These are phyloP conservation scores for Columba janthina DNA, from an alignment of 2,113 vertebrate species.

Conservation along the genomic window DNA sequence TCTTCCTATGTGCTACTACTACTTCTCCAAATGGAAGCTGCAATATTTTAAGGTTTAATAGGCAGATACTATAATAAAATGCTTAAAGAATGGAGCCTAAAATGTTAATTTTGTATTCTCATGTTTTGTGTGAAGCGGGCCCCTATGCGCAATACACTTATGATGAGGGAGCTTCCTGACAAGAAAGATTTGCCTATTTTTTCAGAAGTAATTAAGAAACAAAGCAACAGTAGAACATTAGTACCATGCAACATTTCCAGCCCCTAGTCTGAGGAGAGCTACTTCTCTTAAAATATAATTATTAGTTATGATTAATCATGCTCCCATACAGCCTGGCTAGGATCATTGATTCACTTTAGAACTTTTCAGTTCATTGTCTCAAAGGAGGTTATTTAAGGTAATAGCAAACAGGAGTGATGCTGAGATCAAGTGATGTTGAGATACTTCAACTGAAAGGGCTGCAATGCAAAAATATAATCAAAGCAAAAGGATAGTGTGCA, in stretches of 20 bases:
- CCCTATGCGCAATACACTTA: neutral
- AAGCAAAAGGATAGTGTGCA: neutral
- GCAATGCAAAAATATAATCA: neutral
- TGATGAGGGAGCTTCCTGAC: neutral
- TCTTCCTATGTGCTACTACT: neutral
- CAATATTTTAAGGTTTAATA: conserved; percentile 1
- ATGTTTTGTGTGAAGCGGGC: neutral
- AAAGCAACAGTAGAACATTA: neutral
- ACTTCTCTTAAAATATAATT: neutral
- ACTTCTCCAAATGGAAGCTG: neutral
- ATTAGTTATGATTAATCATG: conserved; percentile 14
- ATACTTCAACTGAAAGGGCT: neutral
- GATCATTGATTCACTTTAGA: neutral
- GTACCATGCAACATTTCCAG: neutral
- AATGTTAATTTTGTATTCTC: neutral
- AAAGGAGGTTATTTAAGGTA: conserved; percentile 4
- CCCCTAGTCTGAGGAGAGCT: neutral
- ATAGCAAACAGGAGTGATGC: neutral
- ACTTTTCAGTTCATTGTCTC: neutral
- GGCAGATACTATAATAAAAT: neutral
- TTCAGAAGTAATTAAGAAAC: conserved; percentile 24
- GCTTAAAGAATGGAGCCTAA: neutral
- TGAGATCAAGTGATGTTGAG: neutral
- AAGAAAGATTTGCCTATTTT: conserved; percentile 21
- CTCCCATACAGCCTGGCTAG: neutral